phyloP scores from a whole-genome alignment of 2,797 vertebrate genomes.

The Schizopygopsis pylzovi region DNA sequence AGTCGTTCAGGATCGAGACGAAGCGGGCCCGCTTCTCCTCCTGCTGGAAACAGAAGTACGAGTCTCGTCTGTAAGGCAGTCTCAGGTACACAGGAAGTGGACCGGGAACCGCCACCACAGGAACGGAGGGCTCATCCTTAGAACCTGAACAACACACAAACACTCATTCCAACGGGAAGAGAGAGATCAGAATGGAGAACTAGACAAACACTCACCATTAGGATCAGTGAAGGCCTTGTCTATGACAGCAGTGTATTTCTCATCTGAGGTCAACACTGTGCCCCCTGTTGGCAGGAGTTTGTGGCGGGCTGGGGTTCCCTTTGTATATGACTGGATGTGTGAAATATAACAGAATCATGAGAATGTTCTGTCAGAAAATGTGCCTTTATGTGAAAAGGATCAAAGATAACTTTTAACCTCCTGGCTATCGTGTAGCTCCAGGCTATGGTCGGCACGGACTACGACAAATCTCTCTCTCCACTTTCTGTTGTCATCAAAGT shows the following conservation, averaged over 20 bases:
- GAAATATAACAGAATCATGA: not conserved
- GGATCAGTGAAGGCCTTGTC: slow-evolving; percentile 85
- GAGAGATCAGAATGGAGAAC: slow-evolving; percentile 22
- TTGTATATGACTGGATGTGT: slow-evolving; percentile 80
- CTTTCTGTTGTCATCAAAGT: slow-evolving; percentile 87
- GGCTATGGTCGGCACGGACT: slow-evolving; percentile 80
- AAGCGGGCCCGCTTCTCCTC: slow-evolving; percentile 76
- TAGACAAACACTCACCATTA: slow-evolving; percentile 75
- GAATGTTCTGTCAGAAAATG: not conserved
- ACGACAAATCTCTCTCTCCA: slow-evolving; percentile 85
- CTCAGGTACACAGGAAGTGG: slow-evolving; percentile 85
- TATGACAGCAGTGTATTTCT: slow-evolving; percentile 82
- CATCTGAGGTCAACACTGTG: slow-evolving; percentile 81
- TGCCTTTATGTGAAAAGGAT: not conserved
- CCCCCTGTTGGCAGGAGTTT: slow-evolving; percentile 81
- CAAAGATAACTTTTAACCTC: slow-evolving; percentile 75
- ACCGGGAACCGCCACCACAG: slow-evolving; percentile 73
- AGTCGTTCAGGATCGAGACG: slow-evolving; percentile 80
- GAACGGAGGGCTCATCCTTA: slow-evolving; percentile 76
- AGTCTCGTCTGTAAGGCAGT: slow-evolving; percentile 82
- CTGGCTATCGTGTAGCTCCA: slow-evolving; percentile 86
- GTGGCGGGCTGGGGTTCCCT: slow-evolving; percentile 79
- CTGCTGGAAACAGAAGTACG: slow-evolving; percentile 84
- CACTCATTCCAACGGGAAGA: not conserved
- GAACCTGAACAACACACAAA: slow-evolving; percentile 67